Percentiles rank a stretch among this genome's conserved stretches.
Conservation (phyloP, 2,888 invertebrate genomes). For the Amblyteles armatorius region DNA sequence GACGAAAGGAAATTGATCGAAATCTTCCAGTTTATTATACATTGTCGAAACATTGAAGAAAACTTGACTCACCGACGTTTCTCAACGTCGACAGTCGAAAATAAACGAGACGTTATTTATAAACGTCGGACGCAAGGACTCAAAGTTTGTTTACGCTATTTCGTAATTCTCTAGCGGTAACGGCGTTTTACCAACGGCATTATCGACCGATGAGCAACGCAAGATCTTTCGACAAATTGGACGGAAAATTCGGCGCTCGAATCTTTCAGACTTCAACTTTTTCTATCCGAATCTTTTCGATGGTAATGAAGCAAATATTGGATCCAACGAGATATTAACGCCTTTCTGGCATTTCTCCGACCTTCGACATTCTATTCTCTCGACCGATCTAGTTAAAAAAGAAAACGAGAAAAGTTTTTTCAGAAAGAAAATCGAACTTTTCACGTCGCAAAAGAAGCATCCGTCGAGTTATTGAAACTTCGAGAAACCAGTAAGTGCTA, state of each 20-base stretch:
- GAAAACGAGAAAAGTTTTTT: neutral
- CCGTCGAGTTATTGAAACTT: too few relatives aligned
- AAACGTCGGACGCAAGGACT: constrained; percentile 51
- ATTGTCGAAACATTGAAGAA: constrained; percentile 6
- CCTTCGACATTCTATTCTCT: too few relatives aligned
- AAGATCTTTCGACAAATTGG: neutral
- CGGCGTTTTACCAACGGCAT: constrained; percentile 21
- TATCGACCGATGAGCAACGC: neutral
- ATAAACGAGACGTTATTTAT: constrained; percentile 66
- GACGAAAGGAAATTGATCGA: neutral
- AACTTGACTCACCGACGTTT: constrained; percentile 49
- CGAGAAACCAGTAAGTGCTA: constrained; percentile 5
- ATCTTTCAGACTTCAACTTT: neutral
- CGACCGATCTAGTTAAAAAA: too few relatives aligned
- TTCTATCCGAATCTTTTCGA: neutral
- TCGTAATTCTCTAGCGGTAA: constrained; percentile 50
- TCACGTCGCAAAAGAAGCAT: too few relatives aligned
- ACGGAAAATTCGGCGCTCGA: neutral
- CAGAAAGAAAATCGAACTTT: neutral
- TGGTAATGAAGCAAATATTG: neutral
- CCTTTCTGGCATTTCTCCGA: neutral
- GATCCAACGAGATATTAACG: neutral
- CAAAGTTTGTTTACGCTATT: constrained; percentile 43
- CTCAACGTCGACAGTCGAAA: constrained; percentile 60
- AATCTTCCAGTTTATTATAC: neutral